Conservation (phyloP, 2,888 invertebrate genomes). For the Hoplodrina blanda region DNA sequence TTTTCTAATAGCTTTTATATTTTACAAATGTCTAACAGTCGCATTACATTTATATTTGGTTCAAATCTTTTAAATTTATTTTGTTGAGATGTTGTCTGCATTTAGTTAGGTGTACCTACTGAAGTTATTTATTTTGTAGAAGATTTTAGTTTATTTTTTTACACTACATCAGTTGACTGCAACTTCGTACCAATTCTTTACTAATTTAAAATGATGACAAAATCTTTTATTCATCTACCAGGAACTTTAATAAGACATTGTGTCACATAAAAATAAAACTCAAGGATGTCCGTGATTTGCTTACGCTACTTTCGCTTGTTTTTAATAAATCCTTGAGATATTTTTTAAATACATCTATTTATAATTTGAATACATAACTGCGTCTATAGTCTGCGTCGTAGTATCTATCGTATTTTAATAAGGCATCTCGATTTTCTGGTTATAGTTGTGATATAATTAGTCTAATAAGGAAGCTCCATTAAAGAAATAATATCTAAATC, state of each 20-base stretch:
- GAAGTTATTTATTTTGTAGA: not conserved
- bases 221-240: conserved; percentile 11
- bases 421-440: conserved; percentile 23
- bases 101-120: not conserved
- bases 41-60: conserved; percentile 33
- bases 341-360: conserved; percentile 10
- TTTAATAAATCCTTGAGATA: conserved; percentile 34
- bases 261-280: conserved; percentile 27
- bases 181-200: not conserved
- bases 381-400: not conserved
- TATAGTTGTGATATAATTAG: conserved; percentile 29
- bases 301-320: not conserved
- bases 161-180: too few relatives aligned
- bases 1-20: conserved; percentile 58
- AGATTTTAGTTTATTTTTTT: not conserved
- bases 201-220: not conserved
- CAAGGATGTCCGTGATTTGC: not conserved
- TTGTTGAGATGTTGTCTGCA: conserved; percentile 1
- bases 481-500: conserved; percentile 51
- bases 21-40: conserved; percentile 43
- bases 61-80: conserved; percentile 10
- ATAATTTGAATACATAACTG: conserved; percentile 14
- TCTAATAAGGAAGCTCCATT: conserved; percentile 36
- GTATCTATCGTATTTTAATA: conserved; percentile 18
- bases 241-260: not conserved